Base-by-base conservation (phyloP, 2,797 vertebrate species). In the Crocidura indochinensis region DNA sequence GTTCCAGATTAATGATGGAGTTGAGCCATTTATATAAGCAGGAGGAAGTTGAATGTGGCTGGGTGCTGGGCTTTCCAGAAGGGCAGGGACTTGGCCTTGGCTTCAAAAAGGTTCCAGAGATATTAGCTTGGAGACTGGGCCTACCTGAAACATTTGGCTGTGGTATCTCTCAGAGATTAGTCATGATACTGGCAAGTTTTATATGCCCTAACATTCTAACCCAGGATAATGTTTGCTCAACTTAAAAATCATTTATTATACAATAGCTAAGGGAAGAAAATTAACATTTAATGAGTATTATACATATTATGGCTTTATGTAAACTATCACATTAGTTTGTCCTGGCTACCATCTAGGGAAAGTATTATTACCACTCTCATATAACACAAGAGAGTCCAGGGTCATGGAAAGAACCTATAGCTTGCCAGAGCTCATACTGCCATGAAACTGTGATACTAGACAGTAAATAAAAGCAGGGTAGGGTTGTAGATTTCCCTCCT, bases 401-500 rank as follows among this genome's bases (percentile, higher is more conserved):
- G 64, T n/a, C 11, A 10, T 64, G 88, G 60, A 44, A 44, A 87
- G 27, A 38, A 22, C 12, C 26, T 29, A 51, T 47, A 65, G 46
- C 72, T 53, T 74, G 49, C 65, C 11, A 1, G 44, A 22, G 26
- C 29, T 27, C 29, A 68, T 15, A 24, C 24, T 44, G 26, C 65
- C 65, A 17, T 15, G 11, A 77, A 71, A 71, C 89, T 10, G 2
- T 5, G 6, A 14, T 20, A 15, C 27, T 69, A 53, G 46, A 49
- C 31, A 87, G 53, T 64, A 90, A 84, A 77, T 19, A 89, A 47
- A 64, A 91, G 77, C 51, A 53, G 51, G 10, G 51, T 53, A 17
- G 24, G 46, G 14, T 1, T 47, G 24, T 69, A 38, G 68, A 74
- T 69, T 84, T 2, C 0, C 69, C 65, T 17, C 78, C 78, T 69